A percentile compares a stretch with the other conserved stretches of the same genome.
Conservation (phyloP, 2,888 invertebrate species). For the Drosophila formosana region DNA sequence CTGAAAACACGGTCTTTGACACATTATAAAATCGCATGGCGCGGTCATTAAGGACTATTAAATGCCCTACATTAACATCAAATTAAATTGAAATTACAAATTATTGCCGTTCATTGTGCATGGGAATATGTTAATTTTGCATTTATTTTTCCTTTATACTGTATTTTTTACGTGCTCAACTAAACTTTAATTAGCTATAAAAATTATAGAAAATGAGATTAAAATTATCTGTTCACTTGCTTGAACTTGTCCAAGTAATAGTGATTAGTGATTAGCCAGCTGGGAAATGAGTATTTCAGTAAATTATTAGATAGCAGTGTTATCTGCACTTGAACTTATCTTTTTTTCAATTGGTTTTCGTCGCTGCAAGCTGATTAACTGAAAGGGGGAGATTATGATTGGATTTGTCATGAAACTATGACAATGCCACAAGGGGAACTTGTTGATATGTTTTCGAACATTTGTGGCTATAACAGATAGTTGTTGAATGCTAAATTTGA, state of each 20-base stretch:
- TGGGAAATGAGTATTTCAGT: neutral
- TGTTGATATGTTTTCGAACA: neutral
- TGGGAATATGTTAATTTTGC: neutral
- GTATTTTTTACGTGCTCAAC: conserved; percentile 4
- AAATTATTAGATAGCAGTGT: conserved; percentile 1
- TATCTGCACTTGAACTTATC: conserved; percentile 12
- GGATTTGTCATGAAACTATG: neutral
- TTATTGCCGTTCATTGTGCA: neutral
- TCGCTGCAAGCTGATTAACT: neutral
- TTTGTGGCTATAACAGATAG: neutral
- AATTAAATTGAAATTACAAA: neutral
- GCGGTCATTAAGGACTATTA: conserved; percentile 18
- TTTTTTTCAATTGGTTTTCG: conserved; percentile 1
- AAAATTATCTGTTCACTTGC: neutral
- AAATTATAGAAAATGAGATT: neutral
- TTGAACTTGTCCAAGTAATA: too few species aligned
- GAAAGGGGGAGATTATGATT: neutral
- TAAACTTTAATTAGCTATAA: neutral
- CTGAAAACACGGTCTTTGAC: conserved; percentile 59
- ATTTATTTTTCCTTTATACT: neutral
- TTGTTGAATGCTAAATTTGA: neutral
- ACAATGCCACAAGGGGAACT: neutral
- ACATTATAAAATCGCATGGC: conserved; percentile 39
- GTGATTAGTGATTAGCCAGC: conserved; percentile 1
- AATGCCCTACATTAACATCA: conserved; percentile 35